phyloP scores from a whole-genome alignment of 2,888 invertebrate species.

The Listrodromus nycthemerus region DNA sequence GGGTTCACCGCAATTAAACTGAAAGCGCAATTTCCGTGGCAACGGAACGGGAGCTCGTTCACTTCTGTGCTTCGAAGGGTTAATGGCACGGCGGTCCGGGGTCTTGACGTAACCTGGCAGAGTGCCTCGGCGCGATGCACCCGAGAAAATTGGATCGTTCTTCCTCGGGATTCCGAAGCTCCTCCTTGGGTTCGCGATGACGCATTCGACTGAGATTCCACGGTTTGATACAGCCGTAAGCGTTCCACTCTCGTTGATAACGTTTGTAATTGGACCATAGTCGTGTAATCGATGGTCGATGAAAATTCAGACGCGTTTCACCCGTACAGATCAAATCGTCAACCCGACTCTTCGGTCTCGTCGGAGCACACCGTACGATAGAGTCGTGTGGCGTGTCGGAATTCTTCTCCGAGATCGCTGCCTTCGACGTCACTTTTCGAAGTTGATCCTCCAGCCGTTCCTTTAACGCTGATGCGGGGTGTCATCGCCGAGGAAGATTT shows the following conservation, averaged over 20 bases:
- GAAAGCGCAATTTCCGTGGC: slow-evolving; percentile 73
- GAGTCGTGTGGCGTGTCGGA: slow-evolving; percentile 1
- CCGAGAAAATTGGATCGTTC: slow-evolving; percentile 42
- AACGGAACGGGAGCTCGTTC: slow-evolving; percentile 65
- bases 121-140: slow-evolving; percentile 51
- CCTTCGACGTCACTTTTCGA: slow-evolving; percentile 33
- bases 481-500: slow-evolving; percentile 74
- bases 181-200: not conserved
- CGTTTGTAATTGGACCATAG: not conserved
- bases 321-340: slow-evolving; percentile 28
- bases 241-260: not conserved
- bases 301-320: slow-evolving; percentile 7
- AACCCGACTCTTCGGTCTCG: not conserved
- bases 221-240: not conserved
- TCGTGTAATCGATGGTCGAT: not conserved
- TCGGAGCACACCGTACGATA: not conserved
- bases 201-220: slow-evolving; percentile 8
- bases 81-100: slow-evolving; percentile 71
- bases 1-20: slow-evolving; percentile 78
- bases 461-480: slow-evolving; percentile 54
- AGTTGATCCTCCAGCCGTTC: slow-evolving; percentile 54
- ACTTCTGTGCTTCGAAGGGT: slow-evolving; percentile 70
- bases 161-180: slow-evolving; percentile 2
- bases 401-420: slow-evolving; percentile 10
- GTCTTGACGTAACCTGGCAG: slow-evolving; percentile 66